Evolutionary conservation across 1,140 invertebrate species (phyloP), one percentile per base, ranked within the genome.

Genomic region (Scaptomyza pallida): DNA sequence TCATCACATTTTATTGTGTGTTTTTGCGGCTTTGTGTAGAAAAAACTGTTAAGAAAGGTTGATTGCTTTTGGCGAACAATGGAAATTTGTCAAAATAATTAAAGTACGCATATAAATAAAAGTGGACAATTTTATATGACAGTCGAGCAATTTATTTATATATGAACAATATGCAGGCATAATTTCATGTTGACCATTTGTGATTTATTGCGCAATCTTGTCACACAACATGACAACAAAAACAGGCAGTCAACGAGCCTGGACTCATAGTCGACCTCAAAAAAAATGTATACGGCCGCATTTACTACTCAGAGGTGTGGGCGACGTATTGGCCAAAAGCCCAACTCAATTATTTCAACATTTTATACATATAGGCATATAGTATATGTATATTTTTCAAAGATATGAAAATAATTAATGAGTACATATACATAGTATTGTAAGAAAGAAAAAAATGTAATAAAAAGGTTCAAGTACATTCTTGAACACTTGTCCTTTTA

Each of bases 141-240:
- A 35, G 26, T 17, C 26, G 10, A 21, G 51, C 33, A 41, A 64
- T 70, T 70, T 40, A 64, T 70, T 56, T 59, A 50, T 75, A 67
- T 77, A 55, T 67, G 47, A 62, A 61, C 62, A 57, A 48, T 62
- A 33, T 67, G 33, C 37, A 52, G 41, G 33, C 40, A 13, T 72
- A 26, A 68, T 83, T 79, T 72, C 52, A 65, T 76, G 76, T 64
- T 55, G 40, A 40, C 23, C 78, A 59, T 55, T 67, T 86, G 67
- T 85, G 80, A 85, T 85, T 85, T 86, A 85, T 85, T 86, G 77
- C 69, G 43, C 72, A 70, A 62, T 72, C 30, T 60, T 86, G 64
- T 70, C 71, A 60, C 55, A 44, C 86, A 76, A 81, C 78, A 82
- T 65, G 78, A 47, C 73, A 73, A 54, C 59, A 61, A 45, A 40